These are phyloP conservation scores for Nyctibius grandis DNA, from an alignment of 2,797 vertebrate species.

Conservation along the genomic window DNA sequence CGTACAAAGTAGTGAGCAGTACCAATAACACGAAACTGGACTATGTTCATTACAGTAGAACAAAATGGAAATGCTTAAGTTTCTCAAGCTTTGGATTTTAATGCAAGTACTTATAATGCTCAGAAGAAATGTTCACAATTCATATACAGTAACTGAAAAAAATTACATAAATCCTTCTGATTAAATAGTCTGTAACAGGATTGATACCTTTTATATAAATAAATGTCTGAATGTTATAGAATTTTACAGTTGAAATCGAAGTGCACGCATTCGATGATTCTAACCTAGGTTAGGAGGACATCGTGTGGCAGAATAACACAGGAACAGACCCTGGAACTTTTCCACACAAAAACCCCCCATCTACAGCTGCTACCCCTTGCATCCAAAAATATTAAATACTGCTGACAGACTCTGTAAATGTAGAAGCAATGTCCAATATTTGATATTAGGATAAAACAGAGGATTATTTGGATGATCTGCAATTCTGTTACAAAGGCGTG, in stretches of 20 bases:
- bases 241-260: neutral
- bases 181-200: neutral
- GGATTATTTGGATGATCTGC: neutral
- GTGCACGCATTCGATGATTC: neutral
- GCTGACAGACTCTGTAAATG: neutral
- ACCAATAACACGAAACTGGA: neutral
- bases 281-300: slow-evolving; percentile 57
- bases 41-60: neutral
- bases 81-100: neutral
- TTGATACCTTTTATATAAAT: neutral
- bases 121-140: neutral
- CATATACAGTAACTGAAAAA: neutral
- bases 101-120: neutral
- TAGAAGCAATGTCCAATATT: neutral
- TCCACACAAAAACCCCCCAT: rapidly evolving
- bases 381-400: neutral
- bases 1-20: neutral
- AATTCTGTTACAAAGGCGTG: neutral
- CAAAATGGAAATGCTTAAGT: neutral
- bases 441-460: neutral
- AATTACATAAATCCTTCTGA: neutral
- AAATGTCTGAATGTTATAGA: neutral
- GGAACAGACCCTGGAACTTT: neutral
- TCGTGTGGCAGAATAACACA: slow-evolving; percentile 54
- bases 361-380: neutral